These are phyloP conservation scores for Drosophila kanapiae DNA, from an alignment of 1,140 invertebrate genomes.

Conservation along the genomic window DNA sequence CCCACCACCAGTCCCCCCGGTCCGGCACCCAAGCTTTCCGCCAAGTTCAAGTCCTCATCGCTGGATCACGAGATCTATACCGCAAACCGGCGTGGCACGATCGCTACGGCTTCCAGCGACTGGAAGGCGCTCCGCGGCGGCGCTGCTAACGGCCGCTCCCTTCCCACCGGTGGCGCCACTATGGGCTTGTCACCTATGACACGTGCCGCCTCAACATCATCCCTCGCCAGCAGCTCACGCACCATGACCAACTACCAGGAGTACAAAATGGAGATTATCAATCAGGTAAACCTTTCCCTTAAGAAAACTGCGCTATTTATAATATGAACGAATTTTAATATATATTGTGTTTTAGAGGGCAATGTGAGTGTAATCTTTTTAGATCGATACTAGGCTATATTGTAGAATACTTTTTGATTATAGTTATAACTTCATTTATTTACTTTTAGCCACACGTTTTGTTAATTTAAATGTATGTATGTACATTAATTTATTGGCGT, in stretches of 20 bases:
- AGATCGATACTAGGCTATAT: too few relatives aligned
- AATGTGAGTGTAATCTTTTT: neutral
- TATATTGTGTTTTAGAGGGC: neutral
- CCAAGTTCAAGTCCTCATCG: slow-evolving; percentile 77
- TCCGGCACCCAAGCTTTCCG: slow-evolving; percentile 46
- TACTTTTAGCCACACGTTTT: too few relatives aligned
- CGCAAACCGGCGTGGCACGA: slow-evolving; percentile 72
- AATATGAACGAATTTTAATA: neutral
- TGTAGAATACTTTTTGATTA: too few relatives aligned
- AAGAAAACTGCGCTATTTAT: neutral
- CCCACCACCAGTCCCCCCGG: slow-evolving; percentile 43
- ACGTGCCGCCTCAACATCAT: slow-evolving; percentile 76
- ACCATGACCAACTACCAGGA: slow-evolving; percentile 82
- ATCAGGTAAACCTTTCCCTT: slow-evolving; percentile 60
- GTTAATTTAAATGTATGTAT: too few relatives aligned
- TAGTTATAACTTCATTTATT: too few relatives aligned
- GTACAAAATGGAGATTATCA: slow-evolving; percentile 83
- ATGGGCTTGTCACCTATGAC: slow-evolving; percentile 56
- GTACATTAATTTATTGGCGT: too few relatives aligned
- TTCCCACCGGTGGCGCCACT: slow-evolving; percentile 36
- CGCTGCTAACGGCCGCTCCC: slow-evolving; percentile 51
- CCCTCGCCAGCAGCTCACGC: slow-evolving; percentile 75
- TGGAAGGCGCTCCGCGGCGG: slow-evolving; percentile 64
- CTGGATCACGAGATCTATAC: slow-evolving; percentile 78
- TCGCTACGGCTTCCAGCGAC: slow-evolving; percentile 65